A percentile compares a stretch with the other conserved stretches of the same genome.
Evolutionary conservation across 1,140 invertebrate genomes (phyloP).

Genomic region (Eciton burchellii): DNA sequence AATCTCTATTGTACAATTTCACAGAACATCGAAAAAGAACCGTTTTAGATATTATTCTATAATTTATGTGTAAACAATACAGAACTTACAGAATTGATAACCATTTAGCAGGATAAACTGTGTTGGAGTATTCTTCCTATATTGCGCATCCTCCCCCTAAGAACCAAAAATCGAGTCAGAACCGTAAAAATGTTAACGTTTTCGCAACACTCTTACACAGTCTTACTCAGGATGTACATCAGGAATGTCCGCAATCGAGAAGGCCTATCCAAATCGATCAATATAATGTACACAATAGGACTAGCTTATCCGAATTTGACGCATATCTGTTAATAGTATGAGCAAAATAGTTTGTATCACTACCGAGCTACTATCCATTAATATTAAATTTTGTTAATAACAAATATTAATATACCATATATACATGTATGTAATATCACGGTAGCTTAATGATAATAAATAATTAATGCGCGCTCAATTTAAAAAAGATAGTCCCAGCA

Average conservation of each 20-base stretch:
- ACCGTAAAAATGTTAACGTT: neutral
- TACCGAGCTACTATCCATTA: conserved; percentile 2
- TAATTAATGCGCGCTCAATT: neutral
- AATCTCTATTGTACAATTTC: conserved; percentile 58
- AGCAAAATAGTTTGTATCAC: conserved; percentile 15
- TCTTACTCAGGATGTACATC: conserved; percentile 4
- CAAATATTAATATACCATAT: conserved; percentile 6
- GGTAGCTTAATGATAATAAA: neutral
- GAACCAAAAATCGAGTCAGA: neutral
- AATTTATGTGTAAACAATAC: conserved; percentile 62
- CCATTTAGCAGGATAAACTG: conserved; percentile 51
- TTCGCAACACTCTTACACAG: neutral
- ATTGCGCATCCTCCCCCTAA: neutral
- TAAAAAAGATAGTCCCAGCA: neutral
- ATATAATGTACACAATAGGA: conserved; percentile 14
- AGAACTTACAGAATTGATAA: conserved; percentile 58
- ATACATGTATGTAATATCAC: neutral
- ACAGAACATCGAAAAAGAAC: conserved; percentile 50
- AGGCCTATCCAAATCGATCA: neutral
- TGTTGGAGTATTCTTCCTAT: conserved; percentile 51
- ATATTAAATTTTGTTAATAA: conserved; percentile 11
- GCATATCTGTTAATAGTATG: conserved; percentile 8
- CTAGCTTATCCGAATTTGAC: conserved; percentile 18
- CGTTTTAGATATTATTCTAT: conserved; percentile 53
- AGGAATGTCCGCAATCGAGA: neutral